Evolutionary conservation across 2,888 invertebrate genomes (phyloP).

Genomic region (Pyrrhosoma nymphula): DNA sequence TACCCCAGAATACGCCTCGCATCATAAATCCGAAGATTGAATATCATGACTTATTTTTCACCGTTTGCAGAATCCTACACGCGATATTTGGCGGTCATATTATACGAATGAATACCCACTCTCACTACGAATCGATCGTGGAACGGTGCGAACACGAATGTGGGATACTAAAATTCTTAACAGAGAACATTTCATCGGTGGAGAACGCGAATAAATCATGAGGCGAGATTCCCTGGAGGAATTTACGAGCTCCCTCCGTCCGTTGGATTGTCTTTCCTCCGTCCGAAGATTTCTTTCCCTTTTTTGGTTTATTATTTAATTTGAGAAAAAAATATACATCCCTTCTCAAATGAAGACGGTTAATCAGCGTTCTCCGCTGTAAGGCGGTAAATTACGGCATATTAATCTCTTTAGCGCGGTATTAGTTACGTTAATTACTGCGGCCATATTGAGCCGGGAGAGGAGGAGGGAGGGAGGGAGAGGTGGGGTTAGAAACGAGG

Average conservation of each 20-base stretch:
- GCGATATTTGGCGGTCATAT: too few relatives aligned
- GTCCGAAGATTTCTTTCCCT: not conserved
- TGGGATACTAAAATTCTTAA: too few relatives aligned
- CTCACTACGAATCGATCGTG: too few relatives aligned
- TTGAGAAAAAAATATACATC: not conserved
- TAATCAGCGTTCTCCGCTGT: conserved; percentile 53
- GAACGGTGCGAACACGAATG: too few relatives aligned
- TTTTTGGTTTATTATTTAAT: not conserved
- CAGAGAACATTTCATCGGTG: too few relatives aligned
- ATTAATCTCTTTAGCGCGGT: conserved; percentile 69
- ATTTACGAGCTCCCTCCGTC: not conserved
- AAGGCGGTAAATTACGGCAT: conserved; percentile 64
- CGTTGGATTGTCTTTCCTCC: not conserved
- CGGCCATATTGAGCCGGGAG: conserved; percentile 59
- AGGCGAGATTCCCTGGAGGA: not conserved
- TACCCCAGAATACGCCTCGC: not conserved
- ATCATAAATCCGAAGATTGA: not conserved
- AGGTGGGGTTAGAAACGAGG: not conserved
- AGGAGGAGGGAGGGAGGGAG: not conserved
- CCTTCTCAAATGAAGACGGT: conserved; percentile 62
- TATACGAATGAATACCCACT: too few relatives aligned
- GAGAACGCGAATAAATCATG: not conserved
- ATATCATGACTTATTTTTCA: not conserved
- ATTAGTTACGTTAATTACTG: conserved; percentile 69
- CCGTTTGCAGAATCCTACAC: too few relatives aligned